Percentiles rank a stretch among this genome's conserved stretches.
Evolutionary conservation across 1,140 invertebrate genomes (phyloP).

Genomic region (Cecropterus lyciades): DNA sequence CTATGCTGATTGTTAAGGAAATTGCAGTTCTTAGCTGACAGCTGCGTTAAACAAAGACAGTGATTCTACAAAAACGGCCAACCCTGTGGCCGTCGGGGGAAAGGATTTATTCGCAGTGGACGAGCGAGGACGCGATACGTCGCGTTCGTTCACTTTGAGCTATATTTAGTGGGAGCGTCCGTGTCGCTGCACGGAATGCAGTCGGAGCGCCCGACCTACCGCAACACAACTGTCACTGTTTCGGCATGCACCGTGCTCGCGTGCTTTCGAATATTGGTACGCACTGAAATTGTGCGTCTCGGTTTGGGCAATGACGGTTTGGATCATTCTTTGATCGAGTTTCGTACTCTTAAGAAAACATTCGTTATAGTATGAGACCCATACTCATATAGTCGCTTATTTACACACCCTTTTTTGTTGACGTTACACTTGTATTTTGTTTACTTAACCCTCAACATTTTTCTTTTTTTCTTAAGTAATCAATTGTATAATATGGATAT

Average conservation of each 20-base stretch:
- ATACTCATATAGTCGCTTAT: too few relatives aligned
- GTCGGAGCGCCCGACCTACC: conserved; percentile 72
- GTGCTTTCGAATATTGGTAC: conserved; percentile 17
- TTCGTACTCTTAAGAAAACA: too few relatives aligned
- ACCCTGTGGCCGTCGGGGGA: conserved; percentile 29
- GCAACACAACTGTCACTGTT: conserved; percentile 72
- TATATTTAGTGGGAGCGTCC: conserved; percentile 74
- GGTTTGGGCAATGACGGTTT: too few relatives aligned
- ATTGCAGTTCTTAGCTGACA: too few relatives aligned
- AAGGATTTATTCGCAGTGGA: conserved; percentile 28
- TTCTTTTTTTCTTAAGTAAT: too few relatives aligned
- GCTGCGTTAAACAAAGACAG: neutral
- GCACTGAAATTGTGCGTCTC: conserved; percentile 7
- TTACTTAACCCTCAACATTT: too few relatives aligned
- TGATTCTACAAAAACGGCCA: neutral
- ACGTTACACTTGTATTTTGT: too few relatives aligned
- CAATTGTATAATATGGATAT: too few relatives aligned
- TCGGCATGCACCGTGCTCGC: conserved; percentile 48
- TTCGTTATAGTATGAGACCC: too few relatives aligned
- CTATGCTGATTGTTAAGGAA: neutral
- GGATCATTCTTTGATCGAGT: neutral
- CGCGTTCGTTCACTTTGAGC: conserved; percentile 75
- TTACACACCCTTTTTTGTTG: too few relatives aligned
- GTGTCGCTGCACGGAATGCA: conserved; percentile 64
- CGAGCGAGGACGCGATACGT: conserved; percentile 40